A percentile compares a stretch with the other conserved stretches of the same genome.
Conservation (phyloP, 2,888 invertebrate species). For the Cylindroiulus punctatus region DNA sequence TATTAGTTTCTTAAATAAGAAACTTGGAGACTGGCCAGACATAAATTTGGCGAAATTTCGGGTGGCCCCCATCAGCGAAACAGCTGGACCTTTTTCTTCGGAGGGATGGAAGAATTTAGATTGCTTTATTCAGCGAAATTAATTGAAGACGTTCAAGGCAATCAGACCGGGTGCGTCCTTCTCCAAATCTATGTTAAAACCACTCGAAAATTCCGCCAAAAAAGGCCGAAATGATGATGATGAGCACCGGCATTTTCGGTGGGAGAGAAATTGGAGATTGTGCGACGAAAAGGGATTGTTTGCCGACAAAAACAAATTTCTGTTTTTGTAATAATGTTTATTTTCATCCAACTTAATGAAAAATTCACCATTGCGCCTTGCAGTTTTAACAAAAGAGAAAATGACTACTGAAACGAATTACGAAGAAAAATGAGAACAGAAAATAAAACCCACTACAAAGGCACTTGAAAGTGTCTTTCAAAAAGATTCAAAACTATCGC, state of each 20-base stretch:
- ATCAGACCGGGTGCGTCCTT: background rate
- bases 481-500: background rate
- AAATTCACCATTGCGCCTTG: background rate
- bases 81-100: background rate
- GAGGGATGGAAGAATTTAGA: conserved; percentile 1
- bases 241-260: background rate
- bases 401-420: background rate
- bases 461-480: background rate
- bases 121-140: conserved; percentile 17
- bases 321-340: conserved; percentile 25
- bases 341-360: conserved; percentile 6
- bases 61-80: background rate
- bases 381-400: background rate
- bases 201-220: background rate
- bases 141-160: conserved; percentile 22
- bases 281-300: background rate
- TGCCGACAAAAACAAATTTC: background rate
- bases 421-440: background rate
- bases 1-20: conserved; percentile 1
- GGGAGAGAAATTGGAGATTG: background rate
- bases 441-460: no score
- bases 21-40: conserved; percentile 17
- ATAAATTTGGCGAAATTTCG: conserved; percentile 12
- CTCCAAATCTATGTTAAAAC: conserved; percentile 12
- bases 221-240: conserved; percentile 30